Conservation (phyloP, 2,113 vertebrate genomes). For the Egretta garzetta region DNA sequence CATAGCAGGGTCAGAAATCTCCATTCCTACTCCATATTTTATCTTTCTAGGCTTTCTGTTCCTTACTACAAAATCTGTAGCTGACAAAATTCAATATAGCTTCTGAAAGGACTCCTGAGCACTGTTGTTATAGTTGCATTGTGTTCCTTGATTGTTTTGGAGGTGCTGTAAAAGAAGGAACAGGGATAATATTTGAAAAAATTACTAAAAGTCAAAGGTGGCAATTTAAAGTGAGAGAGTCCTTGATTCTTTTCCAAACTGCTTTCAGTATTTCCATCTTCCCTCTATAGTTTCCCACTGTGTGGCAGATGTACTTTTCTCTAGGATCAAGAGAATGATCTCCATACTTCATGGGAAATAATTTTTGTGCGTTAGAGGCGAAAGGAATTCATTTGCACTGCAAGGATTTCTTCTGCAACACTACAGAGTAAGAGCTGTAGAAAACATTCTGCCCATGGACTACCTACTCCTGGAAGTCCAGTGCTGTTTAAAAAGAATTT, state of each 20-base stretch:
- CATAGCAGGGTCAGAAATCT: not conserved
- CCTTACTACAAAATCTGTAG: not conserved
- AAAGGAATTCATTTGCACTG: not conserved
- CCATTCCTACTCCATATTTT: not conserved
- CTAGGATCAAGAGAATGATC: not conserved
- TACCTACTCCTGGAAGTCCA: not conserved
- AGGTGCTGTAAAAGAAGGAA: not conserved
- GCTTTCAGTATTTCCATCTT: not conserved
- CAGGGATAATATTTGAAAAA: not conserved
- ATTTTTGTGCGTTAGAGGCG: not conserved
- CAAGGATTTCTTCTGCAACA: not conserved
- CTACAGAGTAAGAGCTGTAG: not conserved
- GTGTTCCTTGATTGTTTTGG: conserved; percentile 5
- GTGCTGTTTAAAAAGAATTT: not conserved
- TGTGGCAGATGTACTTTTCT: not conserved
- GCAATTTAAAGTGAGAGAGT: not conserved
- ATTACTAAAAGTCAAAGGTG: not conserved
- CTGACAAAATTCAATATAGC: conserved; percentile 1
- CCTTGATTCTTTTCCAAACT: not conserved
- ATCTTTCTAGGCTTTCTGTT: not conserved
- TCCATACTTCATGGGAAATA: not conserved
- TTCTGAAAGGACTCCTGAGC: not conserved
- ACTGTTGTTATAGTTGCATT: not conserved
- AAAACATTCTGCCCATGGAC: not conserved
- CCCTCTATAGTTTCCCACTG: not conserved